Evolutionary conservation across 1,140 invertebrate genomes (phyloP).

Genomic region (Calephelis virginiensis): DNA sequence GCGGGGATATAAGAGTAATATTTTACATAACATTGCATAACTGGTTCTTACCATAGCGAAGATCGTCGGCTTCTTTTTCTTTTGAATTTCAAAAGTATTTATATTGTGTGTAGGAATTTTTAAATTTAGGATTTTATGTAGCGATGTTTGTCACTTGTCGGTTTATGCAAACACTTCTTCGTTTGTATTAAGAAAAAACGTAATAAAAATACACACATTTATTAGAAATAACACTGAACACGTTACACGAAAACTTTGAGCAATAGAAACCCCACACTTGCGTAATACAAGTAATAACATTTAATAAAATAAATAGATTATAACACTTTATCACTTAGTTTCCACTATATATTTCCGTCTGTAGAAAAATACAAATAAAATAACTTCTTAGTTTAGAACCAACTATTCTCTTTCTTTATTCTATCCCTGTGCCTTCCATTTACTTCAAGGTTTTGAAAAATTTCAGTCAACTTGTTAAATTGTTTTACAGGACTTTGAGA

Average conservation of each 20-base stretch:
- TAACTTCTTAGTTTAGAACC: conserved; percentile 49
- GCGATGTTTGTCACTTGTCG: too few species aligned
- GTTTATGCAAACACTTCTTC: neutral
- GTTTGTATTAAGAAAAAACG: neutral
- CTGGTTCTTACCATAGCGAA: too few species aligned
- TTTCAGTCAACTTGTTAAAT: conserved; percentile 60
- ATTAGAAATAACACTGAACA: conserved; percentile 36
- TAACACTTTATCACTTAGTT: conserved; percentile 43
- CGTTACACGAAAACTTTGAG: conserved; percentile 61
- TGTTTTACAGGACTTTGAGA: conserved; percentile 55
- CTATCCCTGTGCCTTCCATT: conserved; percentile 57
- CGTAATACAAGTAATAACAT: conserved; percentile 28
- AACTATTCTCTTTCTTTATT: conserved; percentile 71
- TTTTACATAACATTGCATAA: too few species aligned
- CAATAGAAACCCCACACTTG: conserved; percentile 49
- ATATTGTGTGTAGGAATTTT: too few species aligned
- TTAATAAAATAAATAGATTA: conserved; percentile 37
- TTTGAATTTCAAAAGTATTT: too few species aligned
- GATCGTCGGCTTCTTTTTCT: too few species aligned
- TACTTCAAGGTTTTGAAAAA: conserved; percentile 65
- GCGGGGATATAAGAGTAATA: too few species aligned
- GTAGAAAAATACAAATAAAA: conserved; percentile 27
- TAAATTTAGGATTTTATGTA: too few species aligned
- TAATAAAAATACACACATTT: conserved; percentile 40
- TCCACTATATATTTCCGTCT: conserved; percentile 31